Evolutionary conservation across 2,888 invertebrate genomes (phyloP).

Genomic region (Eupeodes luniger): DNA sequence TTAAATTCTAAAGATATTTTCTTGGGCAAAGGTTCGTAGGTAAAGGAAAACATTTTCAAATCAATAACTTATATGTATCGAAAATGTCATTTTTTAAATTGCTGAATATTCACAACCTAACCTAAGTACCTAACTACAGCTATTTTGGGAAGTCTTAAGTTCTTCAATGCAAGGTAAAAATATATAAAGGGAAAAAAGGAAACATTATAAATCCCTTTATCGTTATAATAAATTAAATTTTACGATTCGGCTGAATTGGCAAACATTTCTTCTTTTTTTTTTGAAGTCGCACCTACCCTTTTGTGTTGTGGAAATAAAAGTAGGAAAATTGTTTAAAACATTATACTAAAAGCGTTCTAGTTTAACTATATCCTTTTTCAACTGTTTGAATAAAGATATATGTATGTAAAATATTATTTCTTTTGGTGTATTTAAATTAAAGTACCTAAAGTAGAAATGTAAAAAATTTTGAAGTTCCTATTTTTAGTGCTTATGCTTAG

Average conservation of each 20-base stretch:
- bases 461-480: no score
- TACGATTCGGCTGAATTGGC: background rate
- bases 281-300: no score
- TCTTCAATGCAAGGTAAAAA: background rate
- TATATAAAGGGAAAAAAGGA: background rate
- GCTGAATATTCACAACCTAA: background rate
- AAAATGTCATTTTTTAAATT: conserved; percentile 1
- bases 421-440: no score
- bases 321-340: background rate
- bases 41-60: background rate
- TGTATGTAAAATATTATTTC: no score
- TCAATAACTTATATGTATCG: background rate
- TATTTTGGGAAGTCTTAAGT: background rate
- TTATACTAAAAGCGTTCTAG: background rate
- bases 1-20: background rate
- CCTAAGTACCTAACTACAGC: background rate
- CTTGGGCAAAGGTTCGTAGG: background rate
- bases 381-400: background rate
- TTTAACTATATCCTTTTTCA: background rate
- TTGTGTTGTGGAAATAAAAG: background rate
- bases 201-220: background rate
- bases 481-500: no score
- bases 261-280: background rate
- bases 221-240: background rate
- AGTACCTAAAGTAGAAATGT: no score